Base-by-base conservation (phyloP, 2,797 vertebrate species). In the Hippocampus kuda region DNA sequence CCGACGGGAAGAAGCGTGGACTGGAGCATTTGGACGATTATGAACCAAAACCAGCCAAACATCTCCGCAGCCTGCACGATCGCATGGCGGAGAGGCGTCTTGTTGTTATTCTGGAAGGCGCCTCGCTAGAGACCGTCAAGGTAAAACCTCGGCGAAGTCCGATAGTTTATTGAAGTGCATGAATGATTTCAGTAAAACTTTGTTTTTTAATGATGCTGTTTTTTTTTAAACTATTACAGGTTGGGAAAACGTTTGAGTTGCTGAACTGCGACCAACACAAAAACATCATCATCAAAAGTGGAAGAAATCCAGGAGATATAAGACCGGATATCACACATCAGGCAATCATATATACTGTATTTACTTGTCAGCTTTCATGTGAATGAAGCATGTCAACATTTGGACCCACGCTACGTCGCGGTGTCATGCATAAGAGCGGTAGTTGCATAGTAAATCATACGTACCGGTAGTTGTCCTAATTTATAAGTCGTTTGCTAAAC, bases 261-360 rank as follows among this genome's bases (percentile, higher is more conserved):
- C 86, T 99, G 42, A 99, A 95, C 84, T 99, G 97, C 59, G 97
- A 99, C 83, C 95, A 94, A 61, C 97, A 99, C 81, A 97, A 95
- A 79, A 92, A 90, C 22, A 73, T 96, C 67, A 88, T 99, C 68
- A 61, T 97, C 22, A 96, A 97, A 83, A 94, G 83, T 51, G 95
- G 95, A 70, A 91, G 94, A 67, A 92, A 98, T 72, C 97, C 95
- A 0, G 94, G 93, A 15, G 83, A 90, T 63, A 91, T 94, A 69
- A 89, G 97, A 70, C 97, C 97, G 2, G 96, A 99, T 66, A 98
- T 98, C 82, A 86, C 94, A 5, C 95, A 98, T 77, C 97, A 98
- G 94, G 96, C 98, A 88, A 71, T 65, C 0, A 57, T 1, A 15
- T 30, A 20, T 48, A 30, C 30, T 30, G 30, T 30, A 48, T 48